A percentile compares a stretch with the other conserved stretches of the same genome.
These are phyloP conservation scores for Drosophila helvetica DNA, from an alignment of 2,888 invertebrate species.

Conservation along the genomic window DNA sequence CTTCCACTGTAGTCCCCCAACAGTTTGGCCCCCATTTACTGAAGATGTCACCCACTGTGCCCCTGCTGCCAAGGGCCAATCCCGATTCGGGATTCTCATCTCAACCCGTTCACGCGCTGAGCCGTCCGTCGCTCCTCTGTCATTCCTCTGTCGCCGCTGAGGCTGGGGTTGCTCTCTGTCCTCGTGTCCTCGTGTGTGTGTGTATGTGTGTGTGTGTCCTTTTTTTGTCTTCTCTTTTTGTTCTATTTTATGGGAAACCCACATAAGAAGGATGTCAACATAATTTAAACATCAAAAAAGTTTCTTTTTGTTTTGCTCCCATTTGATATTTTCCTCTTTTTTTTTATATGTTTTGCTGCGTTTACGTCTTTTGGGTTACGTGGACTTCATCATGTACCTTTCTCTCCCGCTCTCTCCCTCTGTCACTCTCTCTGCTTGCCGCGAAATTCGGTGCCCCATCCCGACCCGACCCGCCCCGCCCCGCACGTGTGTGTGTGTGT, in stretches of 20 bases:
- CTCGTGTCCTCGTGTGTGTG: neutral
- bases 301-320: conserved; percentile 47
- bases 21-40: neutral
- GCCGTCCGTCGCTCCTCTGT: neutral
- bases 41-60: neutral
- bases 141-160: conserved; percentile 9
- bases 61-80: neutral
- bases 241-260: conserved; percentile 31
- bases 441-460: conserved; percentile 20
- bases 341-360: conserved; percentile 51
- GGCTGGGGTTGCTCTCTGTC: conserved; percentile 21
- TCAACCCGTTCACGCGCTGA: conserved; percentile 23
- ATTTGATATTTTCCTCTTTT: neutral
- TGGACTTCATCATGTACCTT: conserved; percentile 1
- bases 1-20: no score
- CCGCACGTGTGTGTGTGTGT: neutral
- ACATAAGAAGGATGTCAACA: conserved; percentile 65
- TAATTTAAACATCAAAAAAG: conserved; percentile 74
- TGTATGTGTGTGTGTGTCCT: conserved; percentile 3
- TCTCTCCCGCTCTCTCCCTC: neutral
- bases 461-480: neutral
- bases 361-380: conserved; percentile 34
- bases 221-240: neutral
- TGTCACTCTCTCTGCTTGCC: neutral
- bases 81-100: neutral